Percentiles rank a stretch among this genome's conserved stretches.
Conservation (phyloP, 2,797 vertebrate species). For the Dicrostonyx torquatus region DNA sequence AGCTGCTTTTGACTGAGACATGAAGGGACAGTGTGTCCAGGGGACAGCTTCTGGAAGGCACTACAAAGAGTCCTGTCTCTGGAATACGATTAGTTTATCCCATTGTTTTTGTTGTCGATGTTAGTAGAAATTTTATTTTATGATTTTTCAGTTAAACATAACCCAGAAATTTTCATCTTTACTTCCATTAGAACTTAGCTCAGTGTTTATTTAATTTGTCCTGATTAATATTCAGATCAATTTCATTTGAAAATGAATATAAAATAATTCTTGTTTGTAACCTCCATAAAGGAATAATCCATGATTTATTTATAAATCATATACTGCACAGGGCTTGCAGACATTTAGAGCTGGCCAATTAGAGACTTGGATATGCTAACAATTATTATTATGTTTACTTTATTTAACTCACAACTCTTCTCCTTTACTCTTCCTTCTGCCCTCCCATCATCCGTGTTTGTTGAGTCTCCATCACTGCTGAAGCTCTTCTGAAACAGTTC, state of each 20-base stretch:
- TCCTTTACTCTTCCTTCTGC: not conserved
- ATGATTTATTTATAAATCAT: not conserved
- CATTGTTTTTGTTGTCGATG: not conserved
- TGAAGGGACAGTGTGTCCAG: not conserved
- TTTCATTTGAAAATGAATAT: conserved; percentile 27
- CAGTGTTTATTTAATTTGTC: not conserved
- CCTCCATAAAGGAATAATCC: too few relatives aligned
- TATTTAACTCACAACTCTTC: not conserved
- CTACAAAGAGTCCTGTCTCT: not conserved
- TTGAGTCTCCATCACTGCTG: too few relatives aligned
- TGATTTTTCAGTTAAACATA: conserved; percentile 8
- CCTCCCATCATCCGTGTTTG: too few relatives aligned
- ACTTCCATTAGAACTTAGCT: conserved; percentile 10
- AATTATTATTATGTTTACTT: not conserved
- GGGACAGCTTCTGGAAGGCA: not conserved
- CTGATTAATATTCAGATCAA: not conserved
- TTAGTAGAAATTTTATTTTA: conserved; percentile 47
- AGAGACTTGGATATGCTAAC: not conserved
- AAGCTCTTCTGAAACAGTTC: not conserved
- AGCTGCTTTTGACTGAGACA: not conserved
- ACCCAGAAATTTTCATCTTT: not conserved
- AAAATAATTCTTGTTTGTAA: not conserved
- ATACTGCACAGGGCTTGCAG: not conserved
- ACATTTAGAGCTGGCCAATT: not conserved
- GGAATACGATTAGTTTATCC: conserved; percentile 6